Evolutionary conservation across 2,113 vertebrate genomes (phyloP).

Genomic region (Zingel zingel): DNA sequence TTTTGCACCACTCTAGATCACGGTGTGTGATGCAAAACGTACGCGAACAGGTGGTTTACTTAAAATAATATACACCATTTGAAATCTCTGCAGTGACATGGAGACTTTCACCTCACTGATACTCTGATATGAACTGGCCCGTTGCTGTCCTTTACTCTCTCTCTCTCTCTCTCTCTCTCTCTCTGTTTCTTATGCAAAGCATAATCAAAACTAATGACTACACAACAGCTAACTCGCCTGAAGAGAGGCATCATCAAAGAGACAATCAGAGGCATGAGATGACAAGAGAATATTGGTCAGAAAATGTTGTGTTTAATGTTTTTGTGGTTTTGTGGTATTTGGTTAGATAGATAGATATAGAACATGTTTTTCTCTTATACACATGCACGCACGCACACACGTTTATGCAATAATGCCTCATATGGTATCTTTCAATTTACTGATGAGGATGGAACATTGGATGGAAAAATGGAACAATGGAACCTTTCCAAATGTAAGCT

Average conservation of each 20-base stretch:
- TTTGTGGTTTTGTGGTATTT: background rate
- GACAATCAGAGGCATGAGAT: slow-evolving; percentile 19
- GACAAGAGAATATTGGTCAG: slow-evolving; percentile 22
- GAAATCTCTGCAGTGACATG: background rate
- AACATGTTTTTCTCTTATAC: background rate
- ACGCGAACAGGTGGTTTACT: background rate
- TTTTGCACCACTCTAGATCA: background rate
- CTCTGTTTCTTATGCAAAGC: slow-evolving; percentile 5
- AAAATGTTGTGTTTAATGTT: slow-evolving; percentile 6
- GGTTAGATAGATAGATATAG: background rate
- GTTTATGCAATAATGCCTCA: slow-evolving; percentile 44
- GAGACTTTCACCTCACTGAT: slow-evolving; percentile 1
- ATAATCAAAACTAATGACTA: slow-evolving; percentile 38
- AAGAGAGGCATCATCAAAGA: slow-evolving; percentile 37
- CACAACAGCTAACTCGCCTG: slow-evolving; percentile 45
- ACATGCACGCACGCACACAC: background rate
- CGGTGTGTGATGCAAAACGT: background rate
- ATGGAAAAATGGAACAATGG: too few relatives aligned
- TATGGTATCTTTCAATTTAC: slow-evolving; percentile 46
- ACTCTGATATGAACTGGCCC: background rate
- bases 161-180: background rate
- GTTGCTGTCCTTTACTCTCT: slow-evolving; percentile 2
- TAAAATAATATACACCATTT: background rate
- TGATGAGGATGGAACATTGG: too few relatives aligned
- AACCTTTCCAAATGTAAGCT: slow-evolving; percentile 54